Evolutionary conservation across 2,113 vertebrate species (phyloP).

Genomic region (Ceratotherium simum): DNA sequence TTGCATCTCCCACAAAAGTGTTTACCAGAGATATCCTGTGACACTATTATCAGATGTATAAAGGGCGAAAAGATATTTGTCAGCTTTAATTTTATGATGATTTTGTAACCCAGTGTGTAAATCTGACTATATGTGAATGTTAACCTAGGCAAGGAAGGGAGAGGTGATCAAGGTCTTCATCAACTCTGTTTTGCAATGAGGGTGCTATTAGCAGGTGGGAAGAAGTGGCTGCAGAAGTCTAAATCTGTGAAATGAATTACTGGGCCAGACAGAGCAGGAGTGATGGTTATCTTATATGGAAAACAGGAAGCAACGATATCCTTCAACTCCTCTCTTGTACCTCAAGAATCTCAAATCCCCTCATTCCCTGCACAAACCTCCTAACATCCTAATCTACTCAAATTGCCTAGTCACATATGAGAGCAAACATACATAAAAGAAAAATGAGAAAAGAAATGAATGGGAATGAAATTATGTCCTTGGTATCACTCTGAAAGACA

Average conservation of each 20-base stretch:
- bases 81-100: background rate
- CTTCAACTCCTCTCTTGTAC: background rate
- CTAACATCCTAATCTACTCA: background rate
- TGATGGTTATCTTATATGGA: background rate
- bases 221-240: background rate
- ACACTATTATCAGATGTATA: background rate
- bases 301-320: background rate
- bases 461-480: background rate
- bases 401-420: background rate
- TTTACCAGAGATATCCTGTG: background rate
- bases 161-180: background rate
- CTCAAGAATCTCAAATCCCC: background rate
- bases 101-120: background rate
- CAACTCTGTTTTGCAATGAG: background rate
- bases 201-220: background rate
- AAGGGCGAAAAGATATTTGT: background rate
- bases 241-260: background rate
- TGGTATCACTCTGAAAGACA: constrained; percentile 7
- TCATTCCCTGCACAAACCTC: background rate
- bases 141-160: background rate
- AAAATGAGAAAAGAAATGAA: background rate
- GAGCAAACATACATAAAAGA: background rate
- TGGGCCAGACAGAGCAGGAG: background rate
- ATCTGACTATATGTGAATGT: background rate
- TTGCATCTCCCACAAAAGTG: background rate